Conservation (phyloP, 2,797 vertebrate genomes). For the Muscicapa comitata region DNA sequence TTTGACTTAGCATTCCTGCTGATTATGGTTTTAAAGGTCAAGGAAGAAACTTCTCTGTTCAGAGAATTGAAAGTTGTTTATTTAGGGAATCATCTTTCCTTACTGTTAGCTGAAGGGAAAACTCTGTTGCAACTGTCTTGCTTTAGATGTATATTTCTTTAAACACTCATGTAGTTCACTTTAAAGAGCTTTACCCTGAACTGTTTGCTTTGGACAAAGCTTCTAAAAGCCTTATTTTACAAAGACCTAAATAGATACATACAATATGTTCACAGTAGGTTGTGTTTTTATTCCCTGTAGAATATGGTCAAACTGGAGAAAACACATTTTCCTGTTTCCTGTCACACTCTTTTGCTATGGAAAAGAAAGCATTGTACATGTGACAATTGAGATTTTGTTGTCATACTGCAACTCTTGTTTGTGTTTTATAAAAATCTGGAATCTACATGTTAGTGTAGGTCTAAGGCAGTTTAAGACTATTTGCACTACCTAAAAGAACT, state of each 20-base stretch:
- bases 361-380: background rate
- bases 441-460: background rate
- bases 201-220: background rate
- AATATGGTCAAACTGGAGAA: background rate
- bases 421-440: background rate
- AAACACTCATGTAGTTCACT: background rate
- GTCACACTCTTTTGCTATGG: background rate
- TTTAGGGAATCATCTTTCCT: background rate
- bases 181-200: background rate
- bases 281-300: background rate
- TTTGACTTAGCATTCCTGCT: background rate
- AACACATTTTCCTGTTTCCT: background rate
- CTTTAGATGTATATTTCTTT: background rate
- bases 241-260: background rate
- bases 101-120: background rate
- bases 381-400: background rate
- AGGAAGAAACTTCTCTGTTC: constrained; percentile 11
- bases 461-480: background rate
- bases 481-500: background rate
- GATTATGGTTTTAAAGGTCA: background rate
- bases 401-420: background rate
- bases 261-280: background rate
- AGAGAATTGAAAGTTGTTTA: background rate
- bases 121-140: background rate
- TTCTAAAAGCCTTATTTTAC: background rate